Percentiles rank a stretch among this genome's conserved stretches.
Conservation (phyloP, 2,888 invertebrate species). For the Frankliniella fusca region DNA sequence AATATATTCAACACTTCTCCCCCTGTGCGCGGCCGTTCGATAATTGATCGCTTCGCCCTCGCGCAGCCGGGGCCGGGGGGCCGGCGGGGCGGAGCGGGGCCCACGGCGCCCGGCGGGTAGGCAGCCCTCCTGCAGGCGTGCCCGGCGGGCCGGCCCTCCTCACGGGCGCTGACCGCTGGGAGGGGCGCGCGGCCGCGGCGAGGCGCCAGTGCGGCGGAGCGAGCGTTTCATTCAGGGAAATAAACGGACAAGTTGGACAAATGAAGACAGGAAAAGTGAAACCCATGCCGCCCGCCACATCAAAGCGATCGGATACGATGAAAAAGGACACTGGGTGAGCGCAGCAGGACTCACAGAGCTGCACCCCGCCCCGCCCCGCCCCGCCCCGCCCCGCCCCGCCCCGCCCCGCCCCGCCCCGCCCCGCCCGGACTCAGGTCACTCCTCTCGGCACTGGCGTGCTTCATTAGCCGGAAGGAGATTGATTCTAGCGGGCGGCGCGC, state of each 20-base stretch:
- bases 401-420: slow-evolving; percentile 14
- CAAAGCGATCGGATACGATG: neutral
- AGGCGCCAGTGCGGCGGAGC: no score
- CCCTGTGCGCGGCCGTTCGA: no score
- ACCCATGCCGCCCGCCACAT: no score
- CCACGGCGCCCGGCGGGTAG: slow-evolving; percentile 17
- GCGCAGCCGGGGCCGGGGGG: no score
- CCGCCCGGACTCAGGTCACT: neutral
- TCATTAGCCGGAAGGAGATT: no score
- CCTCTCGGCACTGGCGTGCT: neutral
- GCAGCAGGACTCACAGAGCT: neutral
- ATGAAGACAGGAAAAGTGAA: no score
- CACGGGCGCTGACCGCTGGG: neutral
- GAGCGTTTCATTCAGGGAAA: no score
- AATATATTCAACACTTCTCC: no score
- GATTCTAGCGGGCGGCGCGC: neutral
- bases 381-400: slow-evolving; percentile 27
- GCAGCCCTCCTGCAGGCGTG: neutral
- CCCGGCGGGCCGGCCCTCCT: neutral
- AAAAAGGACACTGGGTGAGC: neutral
- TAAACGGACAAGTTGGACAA: no score
- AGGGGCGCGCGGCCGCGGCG: neutral
- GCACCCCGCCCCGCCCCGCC: neutral
- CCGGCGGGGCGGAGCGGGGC: no score
- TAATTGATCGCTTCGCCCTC: no score